phyloP scores from a whole-genome alignment of 2,888 invertebrate species.

The Mimumesa dahlbomi region DNA sequence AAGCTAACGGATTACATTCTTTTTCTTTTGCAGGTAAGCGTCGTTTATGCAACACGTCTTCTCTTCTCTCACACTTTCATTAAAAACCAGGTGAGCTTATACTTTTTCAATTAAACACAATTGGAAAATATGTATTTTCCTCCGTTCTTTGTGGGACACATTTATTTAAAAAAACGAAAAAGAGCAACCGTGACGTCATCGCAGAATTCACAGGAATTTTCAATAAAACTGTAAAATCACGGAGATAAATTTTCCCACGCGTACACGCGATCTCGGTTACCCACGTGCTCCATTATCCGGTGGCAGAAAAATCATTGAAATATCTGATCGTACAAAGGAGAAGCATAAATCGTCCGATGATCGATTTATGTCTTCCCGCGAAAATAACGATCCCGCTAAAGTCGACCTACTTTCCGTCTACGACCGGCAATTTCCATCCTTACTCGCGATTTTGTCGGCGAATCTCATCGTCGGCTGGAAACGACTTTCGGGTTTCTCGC shows the following conservation, averaged over 20 bases:
- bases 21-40: constrained; percentile 40
- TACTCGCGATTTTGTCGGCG: constrained; percentile 21
- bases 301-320: neutral
- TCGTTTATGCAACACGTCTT: no score
- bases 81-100: no score
- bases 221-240: no score
- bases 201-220: no score
- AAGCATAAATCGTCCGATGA: neutral
- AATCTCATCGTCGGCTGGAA: constrained; percentile 35
- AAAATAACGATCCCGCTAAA: neutral
- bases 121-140: no score
- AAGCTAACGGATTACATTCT: constrained; percentile 22
- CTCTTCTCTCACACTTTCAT: no score
- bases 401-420: constrained; percentile 13
- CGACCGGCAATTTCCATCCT: constrained; percentile 9
- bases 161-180: no score
- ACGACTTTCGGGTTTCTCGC: constrained; percentile 44
- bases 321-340: neutral
- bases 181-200: no score
- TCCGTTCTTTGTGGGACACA: no score
- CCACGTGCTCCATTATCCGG: no score
- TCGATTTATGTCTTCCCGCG: neutral
- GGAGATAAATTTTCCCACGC: no score
- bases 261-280: neutral
- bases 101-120: no score